Evolutionary conservation across 2,113 vertebrate genomes (phyloP), one percentile per base, ranked within the genome.

Genomic region (Galeopterus variegatus): DNA sequence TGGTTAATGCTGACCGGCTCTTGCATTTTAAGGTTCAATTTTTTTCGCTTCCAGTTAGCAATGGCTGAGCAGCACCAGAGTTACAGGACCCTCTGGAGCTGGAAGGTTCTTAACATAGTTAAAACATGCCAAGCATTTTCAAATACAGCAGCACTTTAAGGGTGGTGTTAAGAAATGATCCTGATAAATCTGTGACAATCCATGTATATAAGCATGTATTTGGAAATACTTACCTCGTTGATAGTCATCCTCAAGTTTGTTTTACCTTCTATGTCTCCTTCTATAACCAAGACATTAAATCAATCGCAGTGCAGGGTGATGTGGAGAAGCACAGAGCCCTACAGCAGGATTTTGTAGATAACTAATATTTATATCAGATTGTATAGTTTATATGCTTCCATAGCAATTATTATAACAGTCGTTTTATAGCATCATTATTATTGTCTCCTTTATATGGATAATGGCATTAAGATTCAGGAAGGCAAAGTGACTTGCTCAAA

Each of bases 401-500:
- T 8, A 69, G 33, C 3, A n/a, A 41, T 85, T 60, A 56, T 73
- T 58, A n/a, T 60, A 70, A 72, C 4, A 58, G n/a, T 67, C 4
- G 33, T 91, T 83, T 65, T 85, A n/a, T 88, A 91, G 26, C 48
- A 84, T 21, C 52, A 33, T 77, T 24, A 69, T 94, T 52, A 36
- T 97, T 85, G 96, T 52, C 41, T n/a, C 12, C 23, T 50, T 90
- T 67, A 83, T 62, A 15, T 58, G 67, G 91, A 36, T 60, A 31
- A 77, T 83, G n/a, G 41, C 13, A 31, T 72, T 92, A 70, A 64
- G 69, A 82, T 85, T 93, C 56, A 92, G 54, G 54, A 94, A 91
- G 41, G 48, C 79, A 88, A 75, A 81, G 5, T 88, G 17, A 92
- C 54, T 64, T 73, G 23, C 52, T 13, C 18, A 13, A 50, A 31